These are phyloP conservation scores for Hyposoter didymator DNA, from an alignment of 2,888 invertebrate genomes.

Conservation along the genomic window DNA sequence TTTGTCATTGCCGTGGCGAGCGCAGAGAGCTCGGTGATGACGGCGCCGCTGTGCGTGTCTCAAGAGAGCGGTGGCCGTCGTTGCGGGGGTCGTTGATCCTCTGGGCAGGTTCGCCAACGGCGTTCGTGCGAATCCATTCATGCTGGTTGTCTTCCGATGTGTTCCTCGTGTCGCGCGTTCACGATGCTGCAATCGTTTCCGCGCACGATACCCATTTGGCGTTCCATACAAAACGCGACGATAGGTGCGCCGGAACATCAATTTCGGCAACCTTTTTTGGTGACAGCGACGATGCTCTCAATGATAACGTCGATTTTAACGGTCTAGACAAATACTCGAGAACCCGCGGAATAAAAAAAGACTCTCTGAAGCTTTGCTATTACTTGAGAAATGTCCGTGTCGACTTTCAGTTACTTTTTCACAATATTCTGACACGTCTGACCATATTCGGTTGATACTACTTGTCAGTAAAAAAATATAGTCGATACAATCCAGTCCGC, in stretches of 20 bases:
- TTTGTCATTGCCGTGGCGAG: constrained; percentile 30
- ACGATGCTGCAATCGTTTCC: constrained; percentile 57
- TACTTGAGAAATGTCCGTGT: not conserved
- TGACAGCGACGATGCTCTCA: not conserved
- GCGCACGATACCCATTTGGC: constrained; percentile 20
- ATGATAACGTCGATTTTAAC: not conserved
- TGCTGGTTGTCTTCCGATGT: constrained; percentile 53
- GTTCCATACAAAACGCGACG: constrained; percentile 4
- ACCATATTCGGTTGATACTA: constrained; percentile 29
- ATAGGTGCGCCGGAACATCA: not conserved
- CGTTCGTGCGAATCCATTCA: constrained; percentile 67
- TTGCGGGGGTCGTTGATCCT: constrained; percentile 69
- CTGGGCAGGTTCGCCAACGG: constrained; percentile 63
- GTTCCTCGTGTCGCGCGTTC: constrained; percentile 36
- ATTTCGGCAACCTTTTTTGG: not conserved
- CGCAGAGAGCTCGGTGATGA: constrained; percentile 45
- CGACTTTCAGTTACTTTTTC: not conserved
- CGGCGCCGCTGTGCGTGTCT: constrained; percentile 50
- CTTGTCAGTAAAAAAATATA: constrained; percentile 17
- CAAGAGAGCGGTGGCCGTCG: constrained; percentile 62
- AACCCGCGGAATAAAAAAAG: not conserved
- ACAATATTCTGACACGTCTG: constrained; percentile 13
- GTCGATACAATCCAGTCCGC: not conserved
- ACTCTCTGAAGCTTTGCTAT: not conserved
- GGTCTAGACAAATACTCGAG: not conserved